Evolutionary conservation across 2,888 invertebrate species (phyloP).

Genomic region (Dastarcus helophoroides): DNA sequence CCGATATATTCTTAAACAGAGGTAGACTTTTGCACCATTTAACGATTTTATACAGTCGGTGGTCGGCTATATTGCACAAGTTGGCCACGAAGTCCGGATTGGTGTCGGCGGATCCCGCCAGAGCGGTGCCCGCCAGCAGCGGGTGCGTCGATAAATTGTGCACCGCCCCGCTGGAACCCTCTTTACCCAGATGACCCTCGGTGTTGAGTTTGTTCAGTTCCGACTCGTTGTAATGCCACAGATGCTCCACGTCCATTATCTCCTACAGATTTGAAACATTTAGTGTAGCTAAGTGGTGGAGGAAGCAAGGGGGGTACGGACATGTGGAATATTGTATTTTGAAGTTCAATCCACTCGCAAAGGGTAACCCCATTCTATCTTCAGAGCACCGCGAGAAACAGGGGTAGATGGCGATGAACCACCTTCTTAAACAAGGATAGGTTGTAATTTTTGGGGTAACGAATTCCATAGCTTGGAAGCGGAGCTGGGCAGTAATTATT

Average conservation of each 20-base stretch:
- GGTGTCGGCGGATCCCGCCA: conserved; percentile 43
- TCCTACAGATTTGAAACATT: too few relatives aligned
- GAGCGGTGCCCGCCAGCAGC: conserved; percentile 44
- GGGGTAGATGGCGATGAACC: too few relatives aligned
- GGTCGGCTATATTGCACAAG: conserved; percentile 89
- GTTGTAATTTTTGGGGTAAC: too few relatives aligned
- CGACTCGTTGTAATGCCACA: conserved; percentile 88
- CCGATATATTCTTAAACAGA: conserved; percentile 90
- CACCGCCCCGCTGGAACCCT: conserved; percentile 34
- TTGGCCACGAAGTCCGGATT: conserved; percentile 80
- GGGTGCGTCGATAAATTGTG: conserved; percentile 42
- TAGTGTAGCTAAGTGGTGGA: too few relatives aligned
- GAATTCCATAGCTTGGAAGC: too few relatives aligned
- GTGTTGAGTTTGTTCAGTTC: conserved; percentile 56
- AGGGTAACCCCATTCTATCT: too few relatives aligned
- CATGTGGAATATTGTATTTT: too few relatives aligned
- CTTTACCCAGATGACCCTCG: conserved; percentile 32
- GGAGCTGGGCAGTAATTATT: too few relatives aligned
- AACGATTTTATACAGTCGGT: conserved; percentile 91
- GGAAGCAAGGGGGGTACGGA: too few relatives aligned
- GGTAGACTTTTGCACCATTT: conserved; percentile 98
- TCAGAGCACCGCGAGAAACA: too few relatives aligned
- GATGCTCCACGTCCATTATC: conserved; percentile 92
- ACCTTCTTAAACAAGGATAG: too few relatives aligned
- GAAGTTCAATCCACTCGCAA: too few relatives aligned